phyloP scores from a whole-genome alignment of 2,888 invertebrate genomes.

The Phengaris arion region DNA sequence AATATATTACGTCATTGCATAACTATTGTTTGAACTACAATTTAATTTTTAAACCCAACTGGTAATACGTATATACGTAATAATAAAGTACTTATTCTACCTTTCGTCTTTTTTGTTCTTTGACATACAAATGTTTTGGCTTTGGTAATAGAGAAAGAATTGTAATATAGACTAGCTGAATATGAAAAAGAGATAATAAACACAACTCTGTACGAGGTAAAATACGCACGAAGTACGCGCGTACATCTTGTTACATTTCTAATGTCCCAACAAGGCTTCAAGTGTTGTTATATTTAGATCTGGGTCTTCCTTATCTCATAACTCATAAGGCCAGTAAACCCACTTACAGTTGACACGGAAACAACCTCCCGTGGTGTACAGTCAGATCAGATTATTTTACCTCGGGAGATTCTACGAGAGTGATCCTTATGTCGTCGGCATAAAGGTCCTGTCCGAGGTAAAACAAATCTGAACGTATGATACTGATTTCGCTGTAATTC shows the following conservation, averaged over 20 bases:
- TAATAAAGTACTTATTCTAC: no score
- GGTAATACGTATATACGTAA: no score
- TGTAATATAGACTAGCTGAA: no score
- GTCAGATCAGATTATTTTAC: no score
- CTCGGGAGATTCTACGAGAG: no score
- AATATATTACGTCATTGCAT: background rate
- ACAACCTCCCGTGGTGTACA: background rate
- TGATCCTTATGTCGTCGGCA: background rate
- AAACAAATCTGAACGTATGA: background rate
- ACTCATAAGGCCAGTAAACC: slow-evolving; percentile 33
- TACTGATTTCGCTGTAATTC: background rate
- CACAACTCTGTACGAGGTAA: background rate
- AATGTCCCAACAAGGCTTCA: slow-evolving; percentile 32
- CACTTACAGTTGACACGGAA: slow-evolving; percentile 11
- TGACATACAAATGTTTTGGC: no score
- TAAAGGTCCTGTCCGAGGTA: background rate
- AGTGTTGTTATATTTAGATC: slow-evolving; percentile 36
- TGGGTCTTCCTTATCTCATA: slow-evolving; percentile 35
- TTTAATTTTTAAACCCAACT: no score
- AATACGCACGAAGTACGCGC: slow-evolving; percentile 27
- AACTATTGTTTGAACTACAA: no score
- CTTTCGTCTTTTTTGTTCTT: no score
- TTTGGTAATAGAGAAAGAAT: no score
- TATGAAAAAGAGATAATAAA: background rate
- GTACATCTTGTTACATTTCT: slow-evolving; percentile 33